phyloP scores from a whole-genome alignment of 2,888 invertebrate genomes.

The Cephus pulcher region DNA sequence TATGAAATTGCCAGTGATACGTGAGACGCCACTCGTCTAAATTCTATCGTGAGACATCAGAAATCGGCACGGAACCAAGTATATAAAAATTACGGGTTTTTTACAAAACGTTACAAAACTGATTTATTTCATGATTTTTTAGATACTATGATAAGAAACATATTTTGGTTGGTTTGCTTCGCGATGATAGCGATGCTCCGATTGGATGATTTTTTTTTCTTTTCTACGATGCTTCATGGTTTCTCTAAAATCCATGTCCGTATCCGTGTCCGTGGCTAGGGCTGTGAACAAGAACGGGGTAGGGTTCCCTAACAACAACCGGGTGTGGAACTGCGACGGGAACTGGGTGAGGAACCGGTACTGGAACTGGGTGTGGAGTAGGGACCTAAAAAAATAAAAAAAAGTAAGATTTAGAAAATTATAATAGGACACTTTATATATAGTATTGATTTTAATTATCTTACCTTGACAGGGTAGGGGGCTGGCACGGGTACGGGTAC shows the following conservation, averaged over 20 bases:
- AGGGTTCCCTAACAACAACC: conserved; percentile 67
- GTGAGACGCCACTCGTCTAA: not conserved
- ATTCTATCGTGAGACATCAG: too few species aligned
- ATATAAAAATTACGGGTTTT: conserved; percentile 11
- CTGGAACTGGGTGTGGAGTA: conserved; percentile 67
- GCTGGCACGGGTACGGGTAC: conserved; percentile 71
- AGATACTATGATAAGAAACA: conserved; percentile 40
- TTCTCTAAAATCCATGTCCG: conserved; percentile 18
- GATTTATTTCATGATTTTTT: conserved; percentile 53
- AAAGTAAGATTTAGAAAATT: conserved; percentile 27
- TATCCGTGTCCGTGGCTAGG: conserved; percentile 36
- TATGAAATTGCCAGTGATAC: not conserved
- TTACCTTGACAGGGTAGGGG: conserved; percentile 62
- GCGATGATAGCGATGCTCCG: conserved; percentile 37
- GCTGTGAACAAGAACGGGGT: conserved; percentile 58
- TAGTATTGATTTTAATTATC: conserved; percentile 24
- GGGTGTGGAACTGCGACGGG: conserved; percentile 72
- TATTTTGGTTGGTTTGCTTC: conserved; percentile 49
- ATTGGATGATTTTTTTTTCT: conserved; percentile 18
- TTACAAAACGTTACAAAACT: conserved; percentile 58
- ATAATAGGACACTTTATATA: conserved; percentile 42
- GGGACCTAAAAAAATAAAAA: conserved; percentile 58
- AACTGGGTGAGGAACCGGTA: conserved; percentile 70
- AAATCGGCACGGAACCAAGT: not conserved
- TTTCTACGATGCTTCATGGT: not conserved